phyloP scores from a whole-genome alignment of 2,888 invertebrate genomes.

The Spodoptera littoralis region DNA sequence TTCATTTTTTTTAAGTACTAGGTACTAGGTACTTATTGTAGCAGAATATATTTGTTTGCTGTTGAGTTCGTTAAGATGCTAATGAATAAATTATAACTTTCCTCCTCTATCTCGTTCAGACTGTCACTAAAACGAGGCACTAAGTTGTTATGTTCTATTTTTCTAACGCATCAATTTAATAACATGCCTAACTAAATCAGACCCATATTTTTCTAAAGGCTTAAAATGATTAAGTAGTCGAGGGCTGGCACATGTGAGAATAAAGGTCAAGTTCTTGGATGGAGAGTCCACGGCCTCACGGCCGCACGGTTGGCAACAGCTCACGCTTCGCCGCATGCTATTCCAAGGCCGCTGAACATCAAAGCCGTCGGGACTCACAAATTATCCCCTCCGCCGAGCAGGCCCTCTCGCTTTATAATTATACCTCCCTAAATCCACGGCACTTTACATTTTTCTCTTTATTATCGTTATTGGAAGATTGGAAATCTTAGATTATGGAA shows the following conservation, averaged over 20 bases:
- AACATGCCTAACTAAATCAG: too few relatives aligned
- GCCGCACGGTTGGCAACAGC: conserved; percentile 54
- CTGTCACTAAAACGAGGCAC: too few relatives aligned
- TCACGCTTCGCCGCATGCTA: conserved; percentile 72
- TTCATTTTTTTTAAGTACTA: too few relatives aligned
- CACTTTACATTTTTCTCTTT: conserved; percentile 42
- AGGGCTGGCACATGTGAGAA: conserved; percentile 31
- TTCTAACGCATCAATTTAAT: too few relatives aligned
- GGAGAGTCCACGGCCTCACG: conserved; percentile 54
- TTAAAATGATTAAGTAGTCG: background rate
- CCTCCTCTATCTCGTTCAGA: too few relatives aligned
- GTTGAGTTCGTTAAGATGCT: too few relatives aligned
- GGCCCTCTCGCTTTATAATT: conserved; percentile 56
- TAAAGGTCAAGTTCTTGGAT: conserved; percentile 82
- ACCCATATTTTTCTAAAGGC: background rate
- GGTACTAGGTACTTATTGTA: too few relatives aligned
- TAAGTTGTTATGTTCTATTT: too few relatives aligned
- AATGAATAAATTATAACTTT: too few relatives aligned
- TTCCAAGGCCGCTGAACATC: conserved; percentile 84
- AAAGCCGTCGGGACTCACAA: conserved; percentile 74
- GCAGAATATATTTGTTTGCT: too few relatives aligned
- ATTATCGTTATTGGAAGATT: conserved; percentile 16
- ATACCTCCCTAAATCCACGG: conserved; percentile 64
- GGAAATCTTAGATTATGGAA: conserved; percentile 18
- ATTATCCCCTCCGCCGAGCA: conserved; percentile 81